Conservation (phyloP, 2,113 vertebrate genomes). For the Salvelinus namaycush region DNA sequence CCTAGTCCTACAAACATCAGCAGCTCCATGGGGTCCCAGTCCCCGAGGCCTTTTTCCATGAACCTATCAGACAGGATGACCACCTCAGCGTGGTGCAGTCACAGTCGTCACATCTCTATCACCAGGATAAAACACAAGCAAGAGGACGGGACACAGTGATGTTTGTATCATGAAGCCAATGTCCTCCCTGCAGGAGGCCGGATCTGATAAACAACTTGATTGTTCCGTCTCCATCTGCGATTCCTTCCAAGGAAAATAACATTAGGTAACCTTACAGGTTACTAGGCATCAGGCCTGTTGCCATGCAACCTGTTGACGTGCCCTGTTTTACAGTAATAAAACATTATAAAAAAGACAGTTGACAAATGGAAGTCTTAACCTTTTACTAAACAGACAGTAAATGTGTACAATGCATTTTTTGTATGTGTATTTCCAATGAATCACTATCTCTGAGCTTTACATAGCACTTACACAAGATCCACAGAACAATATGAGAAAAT, state of each 20-base stretch:
- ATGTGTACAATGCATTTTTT: background rate
- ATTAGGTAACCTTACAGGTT: background rate
- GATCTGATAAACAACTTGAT: background rate
- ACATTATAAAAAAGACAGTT: background rate
- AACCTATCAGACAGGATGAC: slow-evolving; percentile 47
- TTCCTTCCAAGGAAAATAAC: background rate
- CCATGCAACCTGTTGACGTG: background rate
- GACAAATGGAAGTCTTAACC: background rate
- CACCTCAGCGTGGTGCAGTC: slow-evolving; percentile 30
- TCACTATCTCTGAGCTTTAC: background rate
- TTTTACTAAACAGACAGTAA: background rate
- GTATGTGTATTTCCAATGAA: background rate
- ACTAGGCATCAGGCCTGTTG: background rate
- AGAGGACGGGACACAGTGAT: slow-evolving; percentile 21
- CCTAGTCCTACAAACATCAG: slow-evolving; percentile 29
- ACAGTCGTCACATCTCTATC: slow-evolving; percentile 16
- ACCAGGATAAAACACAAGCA: slow-evolving; percentile 53
- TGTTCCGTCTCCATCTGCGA: background rate
- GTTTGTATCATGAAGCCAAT: slow-evolving; percentile 42
- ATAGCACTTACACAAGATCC: background rate
- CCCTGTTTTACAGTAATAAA: background rate
- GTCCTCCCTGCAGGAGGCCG: slow-evolving; percentile 8
- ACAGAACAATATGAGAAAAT: background rate
- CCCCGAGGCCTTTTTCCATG: slow-evolving; percentile 40
- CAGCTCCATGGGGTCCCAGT: slow-evolving; percentile 30